These are phyloP conservation scores for Odontocerum albicorne DNA, from an alignment of 2,888 invertebrate genomes.

Conservation along the genomic window DNA sequence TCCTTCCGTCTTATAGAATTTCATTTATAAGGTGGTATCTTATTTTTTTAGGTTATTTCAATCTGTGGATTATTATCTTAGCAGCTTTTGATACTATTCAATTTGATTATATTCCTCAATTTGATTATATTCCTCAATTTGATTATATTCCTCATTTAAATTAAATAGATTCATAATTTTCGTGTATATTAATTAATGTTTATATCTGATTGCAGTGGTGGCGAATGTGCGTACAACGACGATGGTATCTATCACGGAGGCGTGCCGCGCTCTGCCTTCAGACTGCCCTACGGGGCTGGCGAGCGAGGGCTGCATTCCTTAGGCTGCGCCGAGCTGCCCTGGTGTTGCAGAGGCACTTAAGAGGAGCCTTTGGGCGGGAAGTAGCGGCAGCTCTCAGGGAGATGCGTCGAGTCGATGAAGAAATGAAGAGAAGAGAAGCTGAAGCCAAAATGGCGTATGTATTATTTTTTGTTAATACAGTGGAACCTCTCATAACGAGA, in stretches of 20 bases:
- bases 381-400: constrained; percentile 83
- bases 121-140: too few species aligned
- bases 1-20: too few species aligned
- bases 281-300: constrained; percentile 85
- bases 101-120: too few species aligned
- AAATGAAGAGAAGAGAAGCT: constrained; percentile 77
- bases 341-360: constrained; percentile 81
- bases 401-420: constrained; percentile 84
- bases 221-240: constrained; percentile 65
- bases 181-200: background rate
- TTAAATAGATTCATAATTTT: too few species aligned
- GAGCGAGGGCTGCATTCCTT: constrained; percentile 77
- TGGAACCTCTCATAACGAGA: too few species aligned
- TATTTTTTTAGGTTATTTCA: too few species aligned
- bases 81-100: too few species aligned
- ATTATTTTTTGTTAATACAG: constrained; percentile 38
- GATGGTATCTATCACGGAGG: constrained; percentile 66
- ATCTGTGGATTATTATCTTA: too few species aligned
- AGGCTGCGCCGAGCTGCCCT: constrained; percentile 80
- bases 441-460: constrained; percentile 60
- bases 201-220: constrained; percentile 53
- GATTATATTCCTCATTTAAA: too few species aligned
- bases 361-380: constrained; percentile 90
- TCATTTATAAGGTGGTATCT: too few species aligned
- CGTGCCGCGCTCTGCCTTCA: constrained; percentile 75